phyloP scores from a whole-genome alignment of 2,113 vertebrate species.

The Oryzias curvinotus region DNA sequence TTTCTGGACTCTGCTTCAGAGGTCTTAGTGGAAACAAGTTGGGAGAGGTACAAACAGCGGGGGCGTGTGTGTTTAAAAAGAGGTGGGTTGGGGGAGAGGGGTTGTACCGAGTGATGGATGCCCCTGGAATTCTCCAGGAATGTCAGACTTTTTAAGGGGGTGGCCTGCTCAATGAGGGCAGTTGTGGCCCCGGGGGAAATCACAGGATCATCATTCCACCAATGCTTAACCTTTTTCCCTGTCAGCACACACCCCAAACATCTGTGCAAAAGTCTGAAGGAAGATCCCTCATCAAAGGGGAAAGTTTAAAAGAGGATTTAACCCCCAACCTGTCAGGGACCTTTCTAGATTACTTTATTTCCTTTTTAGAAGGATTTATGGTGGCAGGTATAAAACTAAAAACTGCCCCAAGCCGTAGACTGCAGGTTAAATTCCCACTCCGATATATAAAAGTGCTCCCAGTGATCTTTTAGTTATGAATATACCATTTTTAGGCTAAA shows the following conservation, averaged over 20 bases:
- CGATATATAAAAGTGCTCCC: no score
- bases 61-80: constrained; percentile 1
- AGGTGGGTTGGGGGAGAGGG: constrained; percentile 31
- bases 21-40: constrained; percentile 18
- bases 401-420: constrained; percentile 19
- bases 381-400: constrained; percentile 30
- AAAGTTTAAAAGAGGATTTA: constrained; percentile 40
- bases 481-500: no score
- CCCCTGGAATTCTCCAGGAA: constrained; percentile 63
- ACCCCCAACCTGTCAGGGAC: constrained; percentile 41
- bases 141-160: constrained; percentile 54
- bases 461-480: no score
- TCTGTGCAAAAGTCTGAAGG: constrained; percentile 33
- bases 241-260: constrained; percentile 30
- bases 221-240: constrained; percentile 51
- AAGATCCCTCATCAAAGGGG: constrained; percentile 38
- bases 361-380: constrained; percentile 51
- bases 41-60: constrained; percentile 17
- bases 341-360: constrained; percentile 60
- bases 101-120: constrained; percentile 52
- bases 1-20: constrained; percentile 52
- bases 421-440: constrained; percentile 25
- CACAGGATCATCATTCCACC: constrained; percentile 63
- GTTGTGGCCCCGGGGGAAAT: constrained; percentile 67
- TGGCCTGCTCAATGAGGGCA: constrained; percentile 48